Evolutionary conservation across 2,113 vertebrate genomes (phyloP), one percentile per base, ranked within the genome.

Genomic region (Ivindomyrus marchei): DNA sequence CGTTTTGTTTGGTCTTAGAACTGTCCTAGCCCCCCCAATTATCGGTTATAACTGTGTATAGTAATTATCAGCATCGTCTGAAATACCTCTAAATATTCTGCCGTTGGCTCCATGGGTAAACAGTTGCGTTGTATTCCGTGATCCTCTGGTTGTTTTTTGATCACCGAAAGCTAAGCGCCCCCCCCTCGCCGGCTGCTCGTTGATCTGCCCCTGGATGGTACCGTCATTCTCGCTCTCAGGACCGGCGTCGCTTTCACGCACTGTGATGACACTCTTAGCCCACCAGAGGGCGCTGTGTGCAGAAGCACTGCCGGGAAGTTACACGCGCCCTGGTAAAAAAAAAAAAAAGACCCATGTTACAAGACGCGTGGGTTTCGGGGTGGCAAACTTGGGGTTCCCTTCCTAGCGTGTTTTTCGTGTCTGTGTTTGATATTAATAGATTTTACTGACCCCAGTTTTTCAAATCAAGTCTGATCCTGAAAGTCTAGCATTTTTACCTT

Each of bases 1-100:
- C 27, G n/a, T 49, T 88, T 88, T 88, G 88, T 88, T 74, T 88
- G 58, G 45, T 88, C 62, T 74, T 88, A 58, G 56, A 86, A 49
- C 24, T 53, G 53, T 53, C 39, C 9, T 10, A 21, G 15, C 36
- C 52, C 39, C 31, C 15, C 50, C 15, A 17, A 45, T 86, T 21
- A n/a, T 86, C 42, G 39, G 77, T 39, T 24, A n/a, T 85, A 46
- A 47, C 83, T 47, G 21, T 46, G 39, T 45, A 47, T 13, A 53
- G 49, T 52, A 36, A 50, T n/a, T 56, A 39, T 87, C n/a, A 52
- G 45, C 31, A 87, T 5, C 13, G 50, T 52, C n/a, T 15, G n/a
- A 87, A 87, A 53, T 50, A 39, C 49, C 27, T 86, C 45, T 49
- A 1, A 47, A 86, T 45, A n/a, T 86, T 86, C 24, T 80, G 36